Evolutionary conservation across 2,113 vertebrate genomes (phyloP).

Genomic region (Solea senegalensis): DNA sequence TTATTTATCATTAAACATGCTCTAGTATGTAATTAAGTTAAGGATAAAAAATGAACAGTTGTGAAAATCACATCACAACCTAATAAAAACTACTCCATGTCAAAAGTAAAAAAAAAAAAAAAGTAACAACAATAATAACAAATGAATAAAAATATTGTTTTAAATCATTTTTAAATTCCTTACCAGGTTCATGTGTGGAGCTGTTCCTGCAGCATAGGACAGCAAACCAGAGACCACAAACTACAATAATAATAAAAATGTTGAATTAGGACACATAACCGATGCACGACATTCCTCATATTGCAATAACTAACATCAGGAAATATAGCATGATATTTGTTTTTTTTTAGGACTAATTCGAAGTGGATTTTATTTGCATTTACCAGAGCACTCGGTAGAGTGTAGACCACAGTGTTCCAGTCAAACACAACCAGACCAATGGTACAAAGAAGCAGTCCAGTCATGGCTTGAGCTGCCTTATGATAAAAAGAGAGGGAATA

Average conservation of each 20-base stretch:
- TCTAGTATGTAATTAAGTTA: too few relatives aligned
- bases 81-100: too few relatives aligned
- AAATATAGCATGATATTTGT: too few relatives aligned
- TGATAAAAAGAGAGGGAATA: background rate
- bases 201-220: conserved; percentile 67
- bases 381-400: conserved; percentile 68
- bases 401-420: fast-evolving
- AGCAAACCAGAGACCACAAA: conserved; percentile 72
- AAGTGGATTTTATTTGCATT: conserved; percentile 13
- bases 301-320: too few relatives aligned
- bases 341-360: background rate
- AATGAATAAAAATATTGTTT: background rate
- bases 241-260: conserved; percentile 49
- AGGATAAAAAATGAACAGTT: background rate
- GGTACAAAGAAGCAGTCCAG: conserved; percentile 65
- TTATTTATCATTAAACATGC: too few relatives aligned
- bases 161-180: conserved; percentile 6
- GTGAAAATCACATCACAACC: too few relatives aligned
- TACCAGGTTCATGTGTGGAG: conserved; percentile 76
- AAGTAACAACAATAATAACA: background rate
- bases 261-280: too few relatives aligned
- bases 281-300: too few relatives aligned
- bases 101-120: background rate
- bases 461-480: conserved; percentile 72
- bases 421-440: conserved; percentile 35